Evolutionary conservation across 2,797 vertebrate species (phyloP).

Genomic region (Discoglossus pictus): DNA sequence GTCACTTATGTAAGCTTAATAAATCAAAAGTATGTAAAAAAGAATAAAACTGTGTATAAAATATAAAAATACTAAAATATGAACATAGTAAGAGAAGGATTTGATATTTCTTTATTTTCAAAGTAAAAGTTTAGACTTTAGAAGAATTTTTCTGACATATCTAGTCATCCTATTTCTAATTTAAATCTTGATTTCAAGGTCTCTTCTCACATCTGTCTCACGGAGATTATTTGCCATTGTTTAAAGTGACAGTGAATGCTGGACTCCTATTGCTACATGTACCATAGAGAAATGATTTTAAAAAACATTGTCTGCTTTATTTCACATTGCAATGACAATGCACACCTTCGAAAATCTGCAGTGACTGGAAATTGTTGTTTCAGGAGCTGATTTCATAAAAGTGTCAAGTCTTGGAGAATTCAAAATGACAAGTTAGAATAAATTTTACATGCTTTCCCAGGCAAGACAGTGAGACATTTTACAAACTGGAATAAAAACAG

Average conservation of each 20-base stretch:
- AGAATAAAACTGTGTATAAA: no score
- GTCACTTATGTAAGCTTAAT: no score
- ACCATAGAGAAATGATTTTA: constrained; percentile 22
- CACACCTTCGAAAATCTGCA: constrained; percentile 33
- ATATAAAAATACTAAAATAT: no score
- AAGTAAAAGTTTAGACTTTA: constrained; percentile 12
- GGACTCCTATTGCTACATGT: constrained; percentile 45
- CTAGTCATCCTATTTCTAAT: background rate
- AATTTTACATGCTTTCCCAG: constrained; percentile 4
- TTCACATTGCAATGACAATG: constrained; percentile 43
- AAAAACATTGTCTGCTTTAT: constrained; percentile 36
- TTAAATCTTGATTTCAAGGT: constrained; percentile 33
- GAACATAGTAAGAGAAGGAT: no score
- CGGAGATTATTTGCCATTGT: constrained; percentile 49
- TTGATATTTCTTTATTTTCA: no score
- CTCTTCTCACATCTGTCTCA: constrained; percentile 29
- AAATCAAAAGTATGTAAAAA: no score
- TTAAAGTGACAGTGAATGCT: constrained; percentile 49
- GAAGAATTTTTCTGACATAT: constrained; percentile 18
- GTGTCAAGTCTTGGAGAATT: constrained; percentile 20
- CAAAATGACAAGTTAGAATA: constrained; percentile 29
- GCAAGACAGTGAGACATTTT: background rate
- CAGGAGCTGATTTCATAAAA: constrained; percentile 41
- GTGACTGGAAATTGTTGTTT: constrained; percentile 43
- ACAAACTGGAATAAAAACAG: constrained; percentile 3